phyloP scores from a whole-genome alignment of 2,797 vertebrate genomes.

The Artibeus jamaicensis region DNA sequence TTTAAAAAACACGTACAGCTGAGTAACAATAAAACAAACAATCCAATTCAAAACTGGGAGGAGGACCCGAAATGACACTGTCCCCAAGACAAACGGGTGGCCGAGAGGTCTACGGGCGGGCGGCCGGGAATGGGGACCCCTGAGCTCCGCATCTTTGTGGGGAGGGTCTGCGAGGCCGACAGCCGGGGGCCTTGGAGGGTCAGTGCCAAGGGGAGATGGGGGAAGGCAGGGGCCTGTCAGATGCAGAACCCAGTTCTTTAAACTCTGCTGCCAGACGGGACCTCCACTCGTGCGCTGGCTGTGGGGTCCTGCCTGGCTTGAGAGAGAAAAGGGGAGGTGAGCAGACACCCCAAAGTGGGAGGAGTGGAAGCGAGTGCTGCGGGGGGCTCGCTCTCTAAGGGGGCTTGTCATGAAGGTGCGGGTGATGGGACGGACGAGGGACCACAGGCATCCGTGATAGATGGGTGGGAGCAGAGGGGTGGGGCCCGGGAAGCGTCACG shows the following conservation, averaged over 20 bases:
- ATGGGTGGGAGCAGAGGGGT: fast-evolving
- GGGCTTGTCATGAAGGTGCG: neutral
- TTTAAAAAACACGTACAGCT: neutral
- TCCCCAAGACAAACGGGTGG: neutral
- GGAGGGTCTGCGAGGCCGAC: neutral
- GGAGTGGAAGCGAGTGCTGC: no score
- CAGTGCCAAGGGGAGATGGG: fast-evolving
- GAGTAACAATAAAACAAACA: neutral
- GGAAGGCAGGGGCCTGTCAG: fast-evolving
- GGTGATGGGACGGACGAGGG: no score
- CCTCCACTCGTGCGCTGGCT: neutral
- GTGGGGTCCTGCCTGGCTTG: neutral
- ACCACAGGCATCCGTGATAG: fast-evolving
- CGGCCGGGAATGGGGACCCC: neutral
- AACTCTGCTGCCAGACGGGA: no score
- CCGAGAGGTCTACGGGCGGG: neutral
- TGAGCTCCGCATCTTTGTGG: neutral
- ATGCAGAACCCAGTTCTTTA: fast-evolving
- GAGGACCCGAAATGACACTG: neutral
- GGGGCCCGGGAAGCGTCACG: neutral
- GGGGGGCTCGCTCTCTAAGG: no score
- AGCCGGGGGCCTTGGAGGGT: neutral
- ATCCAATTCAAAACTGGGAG: no score
- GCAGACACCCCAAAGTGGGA: neutral
- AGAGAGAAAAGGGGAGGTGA: neutral